phyloP scores from a whole-genome alignment of 2,113 vertebrate genomes.

The Chaetura pelagica region DNA sequence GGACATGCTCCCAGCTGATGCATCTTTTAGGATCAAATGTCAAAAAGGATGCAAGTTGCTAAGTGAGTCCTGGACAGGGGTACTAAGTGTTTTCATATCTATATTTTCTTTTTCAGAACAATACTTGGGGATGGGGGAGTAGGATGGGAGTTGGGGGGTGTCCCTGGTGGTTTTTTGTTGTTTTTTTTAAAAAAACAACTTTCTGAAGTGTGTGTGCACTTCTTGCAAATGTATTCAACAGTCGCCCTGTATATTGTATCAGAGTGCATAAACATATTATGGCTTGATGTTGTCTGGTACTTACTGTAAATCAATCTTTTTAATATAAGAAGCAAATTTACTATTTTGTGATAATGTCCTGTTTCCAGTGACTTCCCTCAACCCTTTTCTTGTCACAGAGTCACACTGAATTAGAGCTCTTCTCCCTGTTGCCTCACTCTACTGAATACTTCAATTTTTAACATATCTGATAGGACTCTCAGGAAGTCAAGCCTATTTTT shows the following conservation, averaged over 20 bases:
- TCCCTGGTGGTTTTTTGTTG: neutral
- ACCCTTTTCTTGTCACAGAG: neutral
- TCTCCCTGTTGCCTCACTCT: neutral
- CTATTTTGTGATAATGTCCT: neutral
- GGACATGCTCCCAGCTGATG: slow-evolving; percentile 21
- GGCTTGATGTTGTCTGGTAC: neutral
- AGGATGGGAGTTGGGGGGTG: neutral
- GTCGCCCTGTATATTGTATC: neutral
- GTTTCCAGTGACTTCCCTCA: neutral
- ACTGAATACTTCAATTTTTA: neutral
- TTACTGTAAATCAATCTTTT: neutral
- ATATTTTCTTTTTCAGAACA: neutral
- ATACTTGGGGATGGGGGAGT: accelerated
- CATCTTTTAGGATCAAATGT: slow-evolving; percentile 11
- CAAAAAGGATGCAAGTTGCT: neutral
- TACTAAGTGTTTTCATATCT: neutral
- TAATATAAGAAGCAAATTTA: neutral
- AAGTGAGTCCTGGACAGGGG: neutral
- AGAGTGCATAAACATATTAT: neutral
- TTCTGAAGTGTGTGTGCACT: neutral
- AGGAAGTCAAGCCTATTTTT: slow-evolving; percentile 1
- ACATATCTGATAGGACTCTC: neutral
- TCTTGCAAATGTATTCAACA: neutral
- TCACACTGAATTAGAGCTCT: neutral
- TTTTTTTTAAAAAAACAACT: neutral